Conservation (phyloP, 2,113 vertebrate species). For the Hippolais icterina region DNA sequence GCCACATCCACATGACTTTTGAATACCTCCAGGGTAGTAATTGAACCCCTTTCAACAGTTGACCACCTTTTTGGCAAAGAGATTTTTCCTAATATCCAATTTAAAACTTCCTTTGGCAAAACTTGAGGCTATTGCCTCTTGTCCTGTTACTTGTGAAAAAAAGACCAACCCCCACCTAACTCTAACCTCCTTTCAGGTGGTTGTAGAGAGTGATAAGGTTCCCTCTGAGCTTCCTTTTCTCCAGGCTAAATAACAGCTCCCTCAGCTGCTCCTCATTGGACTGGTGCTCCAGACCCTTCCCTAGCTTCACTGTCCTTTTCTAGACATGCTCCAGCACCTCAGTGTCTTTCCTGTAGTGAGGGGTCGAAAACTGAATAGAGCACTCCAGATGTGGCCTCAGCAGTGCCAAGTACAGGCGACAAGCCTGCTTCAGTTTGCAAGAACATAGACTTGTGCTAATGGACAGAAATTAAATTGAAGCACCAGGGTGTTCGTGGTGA, state of each 20-base stretch:
- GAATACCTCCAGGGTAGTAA: neutral
- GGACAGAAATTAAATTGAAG: neutral
- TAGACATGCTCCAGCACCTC: neutral
- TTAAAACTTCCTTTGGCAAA: neutral
- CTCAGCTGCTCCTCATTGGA: neutral
- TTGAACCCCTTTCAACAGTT: neutral
- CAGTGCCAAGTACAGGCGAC: neutral
- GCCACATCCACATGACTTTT: neutral
- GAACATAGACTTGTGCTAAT: neutral
- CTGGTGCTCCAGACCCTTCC: neutral
- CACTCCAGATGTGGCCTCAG: accelerated
- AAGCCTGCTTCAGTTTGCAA: neutral
- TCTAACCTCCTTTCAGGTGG: neutral
- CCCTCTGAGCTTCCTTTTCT: neutral
- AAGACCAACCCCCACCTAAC: neutral
- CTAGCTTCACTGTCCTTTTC: neutral
- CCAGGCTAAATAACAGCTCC: neutral
- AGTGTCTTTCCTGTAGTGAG: neutral
- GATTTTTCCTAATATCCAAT: neutral
- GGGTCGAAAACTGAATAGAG: neutral
- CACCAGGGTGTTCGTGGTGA: neutral
- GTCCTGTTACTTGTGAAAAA: neutral
- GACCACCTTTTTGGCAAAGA: neutral
- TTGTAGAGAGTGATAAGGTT: neutral
- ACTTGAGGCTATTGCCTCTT: neutral